These are phyloP conservation scores for Pristis pectinata DNA, from an alignment of 2,797 vertebrate species.

Conservation along the genomic window DNA sequence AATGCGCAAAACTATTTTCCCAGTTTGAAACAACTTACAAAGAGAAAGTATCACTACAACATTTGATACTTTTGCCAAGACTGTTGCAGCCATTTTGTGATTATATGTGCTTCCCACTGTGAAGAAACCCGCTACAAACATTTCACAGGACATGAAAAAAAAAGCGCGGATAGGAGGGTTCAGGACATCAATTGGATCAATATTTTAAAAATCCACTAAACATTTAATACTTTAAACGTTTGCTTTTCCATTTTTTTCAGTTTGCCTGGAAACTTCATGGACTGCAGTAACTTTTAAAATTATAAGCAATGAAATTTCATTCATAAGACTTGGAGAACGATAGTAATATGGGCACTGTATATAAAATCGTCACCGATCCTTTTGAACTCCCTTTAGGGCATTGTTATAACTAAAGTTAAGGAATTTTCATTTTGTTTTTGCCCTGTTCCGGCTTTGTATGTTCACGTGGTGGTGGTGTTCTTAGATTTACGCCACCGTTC, in stretches of 20 bases:
- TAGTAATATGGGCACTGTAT: not conserved
- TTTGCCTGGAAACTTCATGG: not conserved
- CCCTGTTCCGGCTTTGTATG: not conserved
- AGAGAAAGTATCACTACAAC: not conserved
- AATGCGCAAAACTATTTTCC: not conserved
- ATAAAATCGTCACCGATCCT: too few relatives aligned
- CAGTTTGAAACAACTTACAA: too few relatives aligned
- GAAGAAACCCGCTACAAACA: not conserved
- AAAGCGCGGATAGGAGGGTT: too few relatives aligned
- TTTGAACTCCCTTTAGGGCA: not conserved
- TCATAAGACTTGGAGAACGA: not conserved
- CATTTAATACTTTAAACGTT: not conserved
- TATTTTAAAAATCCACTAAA: too few relatives aligned
- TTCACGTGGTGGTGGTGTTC: not conserved
- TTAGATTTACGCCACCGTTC: not conserved
- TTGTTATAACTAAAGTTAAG: not conserved
- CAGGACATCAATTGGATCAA: too few relatives aligned
- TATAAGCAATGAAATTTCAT: not conserved
- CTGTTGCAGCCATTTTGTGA: not conserved
- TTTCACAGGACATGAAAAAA: too few relatives aligned
- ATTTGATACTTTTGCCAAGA: not conserved
- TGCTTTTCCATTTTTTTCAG: not conserved
- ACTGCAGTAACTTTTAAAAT: not conserved
- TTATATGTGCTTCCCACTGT: too few relatives aligned
- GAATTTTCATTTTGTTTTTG: too few relatives aligned